Evolutionary conservation across 2,797 vertebrate species (phyloP).

Genomic region (Anomalospiza imberbis): DNA sequence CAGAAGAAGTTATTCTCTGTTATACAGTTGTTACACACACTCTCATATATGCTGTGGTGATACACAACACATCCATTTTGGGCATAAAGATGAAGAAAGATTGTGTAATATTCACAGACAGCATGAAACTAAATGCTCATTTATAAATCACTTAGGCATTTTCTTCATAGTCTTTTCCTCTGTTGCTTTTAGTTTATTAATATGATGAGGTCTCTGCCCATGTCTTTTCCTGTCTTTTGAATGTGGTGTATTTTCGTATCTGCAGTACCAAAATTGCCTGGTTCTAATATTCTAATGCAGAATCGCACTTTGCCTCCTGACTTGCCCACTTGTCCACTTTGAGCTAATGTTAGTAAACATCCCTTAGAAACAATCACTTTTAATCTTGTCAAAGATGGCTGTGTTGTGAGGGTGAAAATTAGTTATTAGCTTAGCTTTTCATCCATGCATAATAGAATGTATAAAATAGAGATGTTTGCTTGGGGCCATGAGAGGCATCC

Average conservation of each 20-base stretch:
- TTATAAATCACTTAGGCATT: background rate
- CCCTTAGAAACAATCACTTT: slow-evolving; percentile 1
- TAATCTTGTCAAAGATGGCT: slow-evolving; percentile 28
- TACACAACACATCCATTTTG: background rate
- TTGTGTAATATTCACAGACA: background rate
- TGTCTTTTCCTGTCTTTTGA: background rate
- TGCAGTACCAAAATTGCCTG: background rate
- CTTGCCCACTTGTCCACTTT: slow-evolving; percentile 20
- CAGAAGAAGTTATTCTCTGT: background rate
- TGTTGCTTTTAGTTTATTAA: background rate
- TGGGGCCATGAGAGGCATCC: slow-evolving; percentile 15
- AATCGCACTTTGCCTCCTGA: background rate
- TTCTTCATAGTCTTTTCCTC: background rate
- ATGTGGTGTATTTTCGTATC: background rate
- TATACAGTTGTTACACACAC: background rate
- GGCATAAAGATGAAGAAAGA: background rate
- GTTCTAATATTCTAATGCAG: slow-evolving; percentile 3
- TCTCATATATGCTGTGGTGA: background rate
- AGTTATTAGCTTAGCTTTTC: slow-evolving; percentile 60
- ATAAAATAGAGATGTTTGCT: slow-evolving; percentile 49
- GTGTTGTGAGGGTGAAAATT: slow-evolving; percentile 53
- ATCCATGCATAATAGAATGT: slow-evolving; percentile 53
- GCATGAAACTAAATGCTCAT: background rate
- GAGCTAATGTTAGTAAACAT: slow-evolving; percentile 18
- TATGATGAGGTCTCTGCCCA: background rate